These are phyloP conservation scores for Papilio xuthus DNA, from an alignment of 1,140 invertebrate species.

Conservation along the genomic window DNA sequence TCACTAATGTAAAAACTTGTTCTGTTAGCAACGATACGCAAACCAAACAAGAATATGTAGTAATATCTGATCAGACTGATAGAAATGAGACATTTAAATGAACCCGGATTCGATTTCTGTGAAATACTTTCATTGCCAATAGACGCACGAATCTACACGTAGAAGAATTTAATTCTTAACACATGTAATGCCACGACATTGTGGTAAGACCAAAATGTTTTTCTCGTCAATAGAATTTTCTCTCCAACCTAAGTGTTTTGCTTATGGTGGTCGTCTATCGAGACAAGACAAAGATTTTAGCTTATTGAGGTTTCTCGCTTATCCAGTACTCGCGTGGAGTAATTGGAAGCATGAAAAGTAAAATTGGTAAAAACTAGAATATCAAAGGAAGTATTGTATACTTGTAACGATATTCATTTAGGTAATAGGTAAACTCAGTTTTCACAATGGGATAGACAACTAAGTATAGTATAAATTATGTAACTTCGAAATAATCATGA, in stretches of 20 bases:
- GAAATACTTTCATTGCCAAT: conserved; percentile 14
- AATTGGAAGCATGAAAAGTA: too few relatives aligned
- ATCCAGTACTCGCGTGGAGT: too few relatives aligned
- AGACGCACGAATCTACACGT: not conserved
- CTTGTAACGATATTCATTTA: too few relatives aligned
- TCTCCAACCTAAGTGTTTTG: too few relatives aligned
- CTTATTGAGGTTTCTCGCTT: too few relatives aligned
- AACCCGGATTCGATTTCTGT: conserved; percentile 18
- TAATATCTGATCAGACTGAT: conserved; percentile 7
- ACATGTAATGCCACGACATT: not conserved
- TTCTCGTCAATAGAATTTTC: too few relatives aligned
- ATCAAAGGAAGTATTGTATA: not conserved
- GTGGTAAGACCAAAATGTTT: too few relatives aligned
- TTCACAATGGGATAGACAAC: not conserved
- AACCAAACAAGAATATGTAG: conserved; percentile 8
- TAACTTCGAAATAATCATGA: not conserved
- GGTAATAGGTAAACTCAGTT: not conserved
- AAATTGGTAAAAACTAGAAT: not conserved
- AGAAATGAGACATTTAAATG: conserved; percentile 16
- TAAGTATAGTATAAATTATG: not conserved
- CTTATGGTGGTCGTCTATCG: too few relatives aligned
- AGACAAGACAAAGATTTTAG: too few relatives aligned
- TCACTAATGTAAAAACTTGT: conserved; percentile 32
- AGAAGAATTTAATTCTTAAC: not conserved
- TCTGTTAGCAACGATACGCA: conserved; percentile 29